A percentile compares a stretch with the other conserved stretches of the same genome.
phyloP scores from a whole-genome alignment of 2,113 vertebrate genomes.

The Butorides virescens region DNA sequence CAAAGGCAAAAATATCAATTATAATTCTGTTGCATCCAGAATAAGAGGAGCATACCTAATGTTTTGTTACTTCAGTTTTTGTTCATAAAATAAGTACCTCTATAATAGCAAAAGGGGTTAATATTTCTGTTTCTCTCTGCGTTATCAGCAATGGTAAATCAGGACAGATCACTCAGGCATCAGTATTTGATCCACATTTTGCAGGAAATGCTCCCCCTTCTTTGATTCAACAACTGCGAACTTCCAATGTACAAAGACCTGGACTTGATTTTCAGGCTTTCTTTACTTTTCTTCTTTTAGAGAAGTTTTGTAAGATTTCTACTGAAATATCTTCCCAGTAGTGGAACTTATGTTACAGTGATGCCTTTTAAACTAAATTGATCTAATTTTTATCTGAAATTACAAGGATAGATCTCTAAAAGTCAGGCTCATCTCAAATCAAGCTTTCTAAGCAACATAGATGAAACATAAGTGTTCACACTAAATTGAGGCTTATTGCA shows the following conservation, averaged over 20 bases:
- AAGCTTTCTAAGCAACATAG: neutral
- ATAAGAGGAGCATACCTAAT: neutral
- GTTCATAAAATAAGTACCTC: neutral
- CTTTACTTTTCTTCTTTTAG: neutral
- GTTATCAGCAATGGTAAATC: neutral
- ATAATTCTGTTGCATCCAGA: neutral
- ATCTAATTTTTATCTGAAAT: constrained; percentile 28
- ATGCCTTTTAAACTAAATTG: constrained; percentile 24
- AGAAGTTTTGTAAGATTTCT: neutral
- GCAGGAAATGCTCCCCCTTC: neutral
- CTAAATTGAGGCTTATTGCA: neutral
- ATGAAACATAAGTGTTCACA: neutral
- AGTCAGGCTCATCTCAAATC: neutral
- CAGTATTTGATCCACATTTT: neutral
- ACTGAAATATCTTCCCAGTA: neutral
- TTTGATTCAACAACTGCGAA: neutral
- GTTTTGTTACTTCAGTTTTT: neutral
- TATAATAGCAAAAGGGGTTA: neutral
- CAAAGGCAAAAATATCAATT: neutral
- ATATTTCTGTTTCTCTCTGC: neutral
- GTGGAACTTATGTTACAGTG: neutral
- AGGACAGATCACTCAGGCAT: neutral
- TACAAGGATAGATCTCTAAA: neutral
- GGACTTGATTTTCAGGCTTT: neutral
- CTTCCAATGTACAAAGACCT: neutral